Conservation (phyloP, 2,113 vertebrate species). For the Lipotes vexillifer region DNA sequence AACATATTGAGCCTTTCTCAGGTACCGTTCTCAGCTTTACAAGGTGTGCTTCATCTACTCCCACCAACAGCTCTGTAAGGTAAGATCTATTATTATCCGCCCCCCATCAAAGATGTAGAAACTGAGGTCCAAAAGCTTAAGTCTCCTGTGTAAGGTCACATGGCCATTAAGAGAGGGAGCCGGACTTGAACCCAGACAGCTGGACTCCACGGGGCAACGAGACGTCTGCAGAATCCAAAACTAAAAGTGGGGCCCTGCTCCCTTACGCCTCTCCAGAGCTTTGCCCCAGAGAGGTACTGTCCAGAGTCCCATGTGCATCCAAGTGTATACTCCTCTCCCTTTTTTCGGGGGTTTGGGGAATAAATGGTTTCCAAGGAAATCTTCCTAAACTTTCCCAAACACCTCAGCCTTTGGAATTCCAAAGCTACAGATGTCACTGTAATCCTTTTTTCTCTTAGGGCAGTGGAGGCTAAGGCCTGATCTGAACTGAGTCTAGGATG, state of each 20-base stretch:
- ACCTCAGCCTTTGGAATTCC: neutral
- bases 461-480: neutral
- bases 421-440: neutral
- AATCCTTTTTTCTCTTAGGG: neutral
- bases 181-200: neutral
- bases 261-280: neutral
- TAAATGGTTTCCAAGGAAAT: neutral
- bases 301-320: neutral
- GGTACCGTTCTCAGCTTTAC: neutral
- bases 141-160: neutral
- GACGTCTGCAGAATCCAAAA: neutral
- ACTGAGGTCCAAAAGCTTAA: neutral
- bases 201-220: neutral
- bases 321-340: neutral
- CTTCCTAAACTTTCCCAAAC: neutral
- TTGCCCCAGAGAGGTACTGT: neutral
- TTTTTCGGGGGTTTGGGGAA: neutral
- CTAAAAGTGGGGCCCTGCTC: neutral
- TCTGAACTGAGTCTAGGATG: neutral
- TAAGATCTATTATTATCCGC: neutral
- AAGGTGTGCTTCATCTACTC: neutral
- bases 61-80: neutral
- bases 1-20: neutral
- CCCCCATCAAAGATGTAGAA: neutral
- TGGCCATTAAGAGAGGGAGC: neutral